These are phyloP conservation scores for Hydrotaea cyrtoneurina DNA, from an alignment of 2,888 invertebrate genomes.

Conservation along the genomic window DNA sequence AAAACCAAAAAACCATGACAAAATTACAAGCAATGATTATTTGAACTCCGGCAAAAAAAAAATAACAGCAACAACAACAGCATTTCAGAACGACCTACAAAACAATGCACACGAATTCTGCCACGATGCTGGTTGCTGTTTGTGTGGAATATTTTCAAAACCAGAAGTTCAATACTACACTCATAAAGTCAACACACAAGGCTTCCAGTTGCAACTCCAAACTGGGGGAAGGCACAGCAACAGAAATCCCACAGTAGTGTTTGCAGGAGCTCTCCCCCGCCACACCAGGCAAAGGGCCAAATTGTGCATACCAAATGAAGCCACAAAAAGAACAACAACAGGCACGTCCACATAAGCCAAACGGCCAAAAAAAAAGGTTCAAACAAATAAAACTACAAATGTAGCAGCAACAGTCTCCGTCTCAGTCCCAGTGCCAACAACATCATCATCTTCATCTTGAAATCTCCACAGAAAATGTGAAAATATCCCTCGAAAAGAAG, in stretches of 20 bases:
- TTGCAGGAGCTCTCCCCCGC: constrained; percentile 19
- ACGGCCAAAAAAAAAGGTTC: constrained; percentile 31
- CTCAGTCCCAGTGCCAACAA: constrained; percentile 14
- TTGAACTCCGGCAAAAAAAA: constrained; percentile 50
- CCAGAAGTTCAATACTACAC: constrained; percentile 68
- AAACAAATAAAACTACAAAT: constrained; percentile 18
- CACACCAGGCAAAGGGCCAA: constrained; percentile 63
- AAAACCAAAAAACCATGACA: constrained; percentile 55
- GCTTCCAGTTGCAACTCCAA: constrained; percentile 29
- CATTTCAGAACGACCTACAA: constrained; percentile 64
- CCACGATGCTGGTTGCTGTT: not conserved
- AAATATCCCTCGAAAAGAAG: constrained; percentile 41
- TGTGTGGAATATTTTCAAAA: constrained; percentile 57
- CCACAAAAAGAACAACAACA: constrained; percentile 21
- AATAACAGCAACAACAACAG: not conserved
- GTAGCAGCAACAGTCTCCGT: constrained; percentile 1
- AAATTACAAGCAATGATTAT: constrained; percentile 67
- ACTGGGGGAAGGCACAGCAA: constrained; percentile 39
- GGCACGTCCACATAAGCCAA: constrained; percentile 1
- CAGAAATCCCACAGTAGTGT: constrained; percentile 61
- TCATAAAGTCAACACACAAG: constrained; percentile 68
- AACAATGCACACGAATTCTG: constrained; percentile 66
- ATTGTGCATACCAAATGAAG: constrained; percentile 67
- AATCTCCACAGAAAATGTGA: constrained; percentile 42
- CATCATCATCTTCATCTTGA: constrained; percentile 42